Evolutionary conservation across 2,797 vertebrate species (phyloP).

Genomic region (Neosilurus hyrtlii): DNA sequence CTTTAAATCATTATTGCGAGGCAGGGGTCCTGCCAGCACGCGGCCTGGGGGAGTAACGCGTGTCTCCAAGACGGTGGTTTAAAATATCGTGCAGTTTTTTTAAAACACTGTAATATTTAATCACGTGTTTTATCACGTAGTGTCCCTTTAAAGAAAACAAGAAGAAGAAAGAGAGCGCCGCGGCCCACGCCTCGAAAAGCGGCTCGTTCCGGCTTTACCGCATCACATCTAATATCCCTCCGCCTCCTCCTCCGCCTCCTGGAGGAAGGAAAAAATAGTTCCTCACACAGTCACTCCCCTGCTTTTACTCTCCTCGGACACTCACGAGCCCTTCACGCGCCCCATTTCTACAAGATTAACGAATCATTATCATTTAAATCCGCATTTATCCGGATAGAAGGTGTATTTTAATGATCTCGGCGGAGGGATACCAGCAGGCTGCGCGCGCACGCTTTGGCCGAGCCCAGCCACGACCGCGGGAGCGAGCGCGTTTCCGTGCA

Average conservation of each 20-base stretch:
- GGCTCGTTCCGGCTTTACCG: conserved; percentile 81
- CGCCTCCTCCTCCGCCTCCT: conserved; percentile 66
- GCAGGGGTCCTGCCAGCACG: background rate
- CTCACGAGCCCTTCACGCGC: rapidly evolving
- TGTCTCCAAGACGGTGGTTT: no score
- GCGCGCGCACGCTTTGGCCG: background rate
- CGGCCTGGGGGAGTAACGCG: background rate
- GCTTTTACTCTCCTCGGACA: background rate
- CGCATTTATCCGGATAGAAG: no score
- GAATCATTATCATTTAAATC: no score
- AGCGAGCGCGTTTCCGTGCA: conserved; percentile 49
- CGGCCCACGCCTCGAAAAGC: conserved; percentile 83
- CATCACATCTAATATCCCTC: conserved; percentile 74
- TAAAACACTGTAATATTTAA: background rate
- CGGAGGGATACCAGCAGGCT: conserved; percentile 66
- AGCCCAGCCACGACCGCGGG: background rate
- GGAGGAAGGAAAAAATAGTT: conserved; percentile 68
- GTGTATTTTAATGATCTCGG: conserved; percentile 51
- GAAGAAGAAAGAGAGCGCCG: conserved; percentile 24
- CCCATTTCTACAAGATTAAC: background rate
- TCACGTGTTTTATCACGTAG: conserved; percentile 41
- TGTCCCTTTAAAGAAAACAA: conserved; percentile 72
- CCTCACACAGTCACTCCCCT: conserved; percentile 30
- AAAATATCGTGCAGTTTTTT: background rate
- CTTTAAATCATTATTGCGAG: background rate